Evolutionary conservation across 2,113 vertebrate species (phyloP).

Genomic region (Alosa alosa): DNA sequence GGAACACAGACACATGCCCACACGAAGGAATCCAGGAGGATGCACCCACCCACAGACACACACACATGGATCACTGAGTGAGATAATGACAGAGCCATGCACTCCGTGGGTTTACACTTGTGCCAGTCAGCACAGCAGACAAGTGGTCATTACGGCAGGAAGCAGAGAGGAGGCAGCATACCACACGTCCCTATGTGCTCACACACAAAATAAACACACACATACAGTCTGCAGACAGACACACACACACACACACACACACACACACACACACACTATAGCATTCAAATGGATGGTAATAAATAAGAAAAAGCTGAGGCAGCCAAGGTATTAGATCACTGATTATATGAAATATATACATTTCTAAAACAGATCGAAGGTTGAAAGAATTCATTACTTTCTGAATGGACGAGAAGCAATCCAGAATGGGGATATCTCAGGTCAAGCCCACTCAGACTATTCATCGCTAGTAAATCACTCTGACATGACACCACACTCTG

Average conservation of each 20-base stretch:
- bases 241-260: conserved; percentile 23
- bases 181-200: not conserved
- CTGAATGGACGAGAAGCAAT: too few species aligned
- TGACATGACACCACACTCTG: too few species aligned
- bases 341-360: not conserved
- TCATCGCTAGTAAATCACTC: too few species aligned
- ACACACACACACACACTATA: conserved; percentile 18
- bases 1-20: not conserved
- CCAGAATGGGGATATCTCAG: too few species aligned
- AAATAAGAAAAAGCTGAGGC: not conserved
- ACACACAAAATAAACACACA: not conserved
- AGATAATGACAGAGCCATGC: conserved; percentile 12
- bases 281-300: not conserved
- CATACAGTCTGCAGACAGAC: not conserved
- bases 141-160: not conserved
- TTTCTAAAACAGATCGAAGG: too few species aligned
- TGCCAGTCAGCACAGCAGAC: conserved; percentile 24
- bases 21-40: not conserved
- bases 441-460: too few species aligned
- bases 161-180: not conserved
- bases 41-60: not conserved
- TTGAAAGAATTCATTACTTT: too few species aligned
- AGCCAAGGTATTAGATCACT: not conserved
- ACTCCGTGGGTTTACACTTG: not conserved
- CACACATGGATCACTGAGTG: conserved; percentile 16